phyloP scores from a whole-genome alignment of 2,888 invertebrate genomes.

The Cyclophora albipunctata region DNA sequence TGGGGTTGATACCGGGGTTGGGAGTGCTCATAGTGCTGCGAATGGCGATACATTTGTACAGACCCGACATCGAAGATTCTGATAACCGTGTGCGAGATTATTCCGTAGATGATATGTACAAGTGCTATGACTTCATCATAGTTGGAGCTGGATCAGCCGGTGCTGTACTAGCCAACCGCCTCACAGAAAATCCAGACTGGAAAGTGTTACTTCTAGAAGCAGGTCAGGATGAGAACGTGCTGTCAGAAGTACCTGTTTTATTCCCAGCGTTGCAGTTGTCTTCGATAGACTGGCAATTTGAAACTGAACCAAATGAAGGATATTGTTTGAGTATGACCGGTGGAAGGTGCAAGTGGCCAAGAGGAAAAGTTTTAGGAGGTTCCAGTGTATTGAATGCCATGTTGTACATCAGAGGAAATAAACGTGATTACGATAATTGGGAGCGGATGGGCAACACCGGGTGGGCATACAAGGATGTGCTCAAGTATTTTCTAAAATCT shows the following conservation, averaged over 20 bases:
- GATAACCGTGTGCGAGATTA: constrained; percentile 77
- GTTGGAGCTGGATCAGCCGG: constrained; percentile 90
- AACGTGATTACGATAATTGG: constrained; percentile 91
- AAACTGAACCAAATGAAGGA: constrained; percentile 80
- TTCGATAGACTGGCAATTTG: constrained; percentile 87
- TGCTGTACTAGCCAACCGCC: constrained; percentile 83
- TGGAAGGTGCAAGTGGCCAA: constrained; percentile 82
- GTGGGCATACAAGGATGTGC: constrained; percentile 85
- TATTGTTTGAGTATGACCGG: constrained; percentile 82
- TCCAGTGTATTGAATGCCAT: constrained; percentile 91
- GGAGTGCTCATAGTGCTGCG: constrained; percentile 79
- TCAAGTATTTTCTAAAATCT: constrained; percentile 86
- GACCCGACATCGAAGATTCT: constrained; percentile 83
- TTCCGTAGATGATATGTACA: constrained; percentile 65
- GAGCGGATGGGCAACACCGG: constrained; percentile 81
- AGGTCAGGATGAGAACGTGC: constrained; percentile 82
- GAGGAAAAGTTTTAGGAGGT: constrained; percentile 87
- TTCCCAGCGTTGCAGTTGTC: constrained; percentile 83
- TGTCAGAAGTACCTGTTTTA: constrained; percentile 82
- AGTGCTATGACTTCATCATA: constrained; percentile 85
- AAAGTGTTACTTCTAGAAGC: constrained; percentile 86
- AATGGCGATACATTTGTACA: constrained; percentile 76
- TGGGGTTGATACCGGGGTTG: constrained; percentile 79
- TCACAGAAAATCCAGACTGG: constrained; percentile 84
- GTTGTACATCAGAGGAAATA: constrained; percentile 91